These are phyloP conservation scores for Anabacerthia variegaticeps DNA, from an alignment of 2,797 vertebrate genomes.

Conservation along the genomic window DNA sequence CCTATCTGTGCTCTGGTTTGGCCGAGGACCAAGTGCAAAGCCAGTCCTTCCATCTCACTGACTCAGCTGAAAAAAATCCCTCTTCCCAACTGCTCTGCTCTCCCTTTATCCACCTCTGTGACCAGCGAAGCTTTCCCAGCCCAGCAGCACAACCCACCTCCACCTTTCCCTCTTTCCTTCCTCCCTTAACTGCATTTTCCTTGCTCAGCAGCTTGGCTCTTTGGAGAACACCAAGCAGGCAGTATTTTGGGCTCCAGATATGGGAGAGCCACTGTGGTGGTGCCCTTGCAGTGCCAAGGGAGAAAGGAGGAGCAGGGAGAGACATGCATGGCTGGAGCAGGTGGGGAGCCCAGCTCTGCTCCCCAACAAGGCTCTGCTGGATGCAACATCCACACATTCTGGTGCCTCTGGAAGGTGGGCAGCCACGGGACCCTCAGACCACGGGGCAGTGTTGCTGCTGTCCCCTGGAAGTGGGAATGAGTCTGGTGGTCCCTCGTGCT, in stretches of 20 bases:
- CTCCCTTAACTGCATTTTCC: fast-evolving
- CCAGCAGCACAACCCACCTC: background rate
- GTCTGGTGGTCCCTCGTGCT: fast-evolving
- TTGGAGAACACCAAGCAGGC: background rate
- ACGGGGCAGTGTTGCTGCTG: background rate
- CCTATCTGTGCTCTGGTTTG: background rate
- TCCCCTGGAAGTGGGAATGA: background rate
- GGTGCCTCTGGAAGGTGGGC: background rate
- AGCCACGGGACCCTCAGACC: fast-evolving
- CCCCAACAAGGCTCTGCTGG: background rate
- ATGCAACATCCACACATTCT: background rate
- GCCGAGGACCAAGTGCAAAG: background rate
- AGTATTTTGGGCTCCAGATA: background rate
- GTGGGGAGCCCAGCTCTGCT: background rate
- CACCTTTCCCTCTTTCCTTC: background rate
- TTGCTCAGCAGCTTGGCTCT: background rate
- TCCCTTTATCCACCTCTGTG: background rate
- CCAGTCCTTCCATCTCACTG: background rate
- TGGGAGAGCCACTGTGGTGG: fast-evolving
- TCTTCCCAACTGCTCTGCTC: background rate
- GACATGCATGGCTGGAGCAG: fast-evolving
- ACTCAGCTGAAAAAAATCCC: background rate
- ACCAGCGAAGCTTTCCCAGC: background rate
- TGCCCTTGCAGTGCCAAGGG: fast-evolving
- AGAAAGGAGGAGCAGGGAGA: background rate